Base-by-base conservation (phyloP, 1,140 invertebrate genomes). In the Drosophila sproati region DNA sequence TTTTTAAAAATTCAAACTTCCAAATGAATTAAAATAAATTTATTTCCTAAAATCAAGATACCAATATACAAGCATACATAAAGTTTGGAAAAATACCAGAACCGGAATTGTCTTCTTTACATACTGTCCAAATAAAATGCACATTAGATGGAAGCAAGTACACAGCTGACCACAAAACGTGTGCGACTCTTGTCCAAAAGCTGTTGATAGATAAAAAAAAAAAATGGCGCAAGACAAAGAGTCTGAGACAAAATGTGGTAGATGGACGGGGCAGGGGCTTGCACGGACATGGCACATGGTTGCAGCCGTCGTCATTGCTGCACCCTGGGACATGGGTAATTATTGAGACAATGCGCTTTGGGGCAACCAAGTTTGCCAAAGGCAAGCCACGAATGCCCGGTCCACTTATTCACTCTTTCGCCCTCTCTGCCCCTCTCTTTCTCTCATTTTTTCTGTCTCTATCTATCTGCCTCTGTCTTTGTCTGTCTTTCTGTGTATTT, bases 301-400 rank as follows among this genome's bases (percentile, higher is more conserved):
- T 43, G 66, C 20, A 20, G 20, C 76, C 62, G 63, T 32, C 28
- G 43, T 32, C 31, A 31, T 31, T 51, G n/a, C 45, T 50, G 67
- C 67, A 70, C 68, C 69, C 67, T 50, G 81, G 73, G 81, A 85
- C 77, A 85, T 85, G 81, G 81, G 81, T 85, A 85, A 85, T 85
- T 85, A 85, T 85, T 79, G 81, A 85, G 81, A 83, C 81, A 83
- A 85, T 83, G 69, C 77, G 73, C 63, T 73, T 43, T 48, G 60
- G 60, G 35, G 64, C 66, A 70, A 48, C 56, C 71, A 73, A 75
- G 75, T 73, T 77, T 68, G 75, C 45, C 20, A 20, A 2, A 20
- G 20, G 20, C 20, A 20, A 20, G 20, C 20, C 72, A 32, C 28
- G 56, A 29, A 12, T 73, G 29, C 12, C 34, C 34, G 34, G 29